Percentiles rank a stretch among this genome's conserved stretches.
phyloP scores from a whole-genome alignment of 2,113 vertebrate species.

The Tachysurus fulvidraco region DNA sequence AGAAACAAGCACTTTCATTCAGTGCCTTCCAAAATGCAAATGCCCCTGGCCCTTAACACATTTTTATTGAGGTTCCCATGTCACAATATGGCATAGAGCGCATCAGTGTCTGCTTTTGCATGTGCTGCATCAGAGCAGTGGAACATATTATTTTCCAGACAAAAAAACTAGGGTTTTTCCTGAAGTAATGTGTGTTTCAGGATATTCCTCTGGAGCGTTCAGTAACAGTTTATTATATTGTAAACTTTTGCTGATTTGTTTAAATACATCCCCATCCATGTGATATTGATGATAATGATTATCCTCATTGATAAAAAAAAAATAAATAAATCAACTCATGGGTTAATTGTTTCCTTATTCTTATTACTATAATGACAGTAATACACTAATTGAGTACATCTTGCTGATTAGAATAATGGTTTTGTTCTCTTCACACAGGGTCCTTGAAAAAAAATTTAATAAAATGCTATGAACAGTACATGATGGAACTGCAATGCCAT shows the following conservation, averaged over 20 bases:
- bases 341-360: background rate
- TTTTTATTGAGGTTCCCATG: slow-evolving; percentile 79
- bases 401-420: background rate
- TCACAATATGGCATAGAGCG: slow-evolving; percentile 71
- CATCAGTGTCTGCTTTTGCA: slow-evolving; percentile 58
- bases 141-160: slow-evolving; percentile 61
- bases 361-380: background rate
- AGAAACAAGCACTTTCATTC: slow-evolving; percentile 78
- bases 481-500: background rate
- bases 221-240: background rate
- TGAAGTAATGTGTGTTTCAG: slow-evolving; percentile 42
- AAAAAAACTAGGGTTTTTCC: slow-evolving; percentile 62
- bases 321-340: too few species aligned
- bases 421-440: background rate
- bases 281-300: background rate
- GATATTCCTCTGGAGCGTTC: background rate
- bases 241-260: background rate
- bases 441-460: background rate
- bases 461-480: background rate
- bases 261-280: background rate
- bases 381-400: background rate
- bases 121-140: slow-evolving; percentile 51
- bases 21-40: slow-evolving; percentile 80
- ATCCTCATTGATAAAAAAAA: too few species aligned
- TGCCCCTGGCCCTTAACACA: slow-evolving; percentile 76